Base-by-base conservation (phyloP, 1,140 invertebrate genomes). In the Sitophilus oryzae region DNA sequence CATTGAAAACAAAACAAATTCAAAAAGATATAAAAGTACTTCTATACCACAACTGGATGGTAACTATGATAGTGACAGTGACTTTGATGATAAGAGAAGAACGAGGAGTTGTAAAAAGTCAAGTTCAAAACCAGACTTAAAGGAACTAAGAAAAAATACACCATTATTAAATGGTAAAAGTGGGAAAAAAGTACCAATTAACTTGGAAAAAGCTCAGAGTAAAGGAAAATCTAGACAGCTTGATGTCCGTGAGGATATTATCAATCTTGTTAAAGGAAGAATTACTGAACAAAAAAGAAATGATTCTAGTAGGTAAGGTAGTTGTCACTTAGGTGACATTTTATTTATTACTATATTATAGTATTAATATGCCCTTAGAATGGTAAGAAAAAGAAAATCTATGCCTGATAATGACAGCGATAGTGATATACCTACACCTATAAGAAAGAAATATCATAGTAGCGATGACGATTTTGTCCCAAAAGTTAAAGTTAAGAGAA, bases 41-140 rank as follows among this genome's bases (percentile, higher is more conserved):
- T n/a, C n/a, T 52, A 73, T 76, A 58, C 67, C 74, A 6, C 79
- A 82, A 62, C 52, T 81, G 19, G 80, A 82, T 73, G 80, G 79
- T 19, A n/a, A 44, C 14, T 45, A 48, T 25, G 51, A 54, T 22
- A 44, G 38, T 19, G 59, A 61, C 44, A 54, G 49, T 43, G 60
- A 62, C 14, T 62, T 62, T 50, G 43, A 34, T n/a, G n/a, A n/a
- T n/a, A n/a, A n/a, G n/a, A n/a, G n/a, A n/a, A n/a, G n/a, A n/a
- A n/a, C n/a, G n/a, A n/a, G 25, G 19, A 38, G 25, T 2, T 34
- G 3, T 45, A 6, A 21, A 41, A 15, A 47, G 25, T 5, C 22
- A 48, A 37, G 16, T 36, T 15, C n/a, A 47, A 10, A 25, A 34
- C 46, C 46, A 22, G 41, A 59, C 35, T 34, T 55, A 9, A 51